Percentiles rank a stretch among this genome's conserved stretches.
Conservation (phyloP, 2,113 vertebrate species). For the Notiomystis cincta region DNA sequence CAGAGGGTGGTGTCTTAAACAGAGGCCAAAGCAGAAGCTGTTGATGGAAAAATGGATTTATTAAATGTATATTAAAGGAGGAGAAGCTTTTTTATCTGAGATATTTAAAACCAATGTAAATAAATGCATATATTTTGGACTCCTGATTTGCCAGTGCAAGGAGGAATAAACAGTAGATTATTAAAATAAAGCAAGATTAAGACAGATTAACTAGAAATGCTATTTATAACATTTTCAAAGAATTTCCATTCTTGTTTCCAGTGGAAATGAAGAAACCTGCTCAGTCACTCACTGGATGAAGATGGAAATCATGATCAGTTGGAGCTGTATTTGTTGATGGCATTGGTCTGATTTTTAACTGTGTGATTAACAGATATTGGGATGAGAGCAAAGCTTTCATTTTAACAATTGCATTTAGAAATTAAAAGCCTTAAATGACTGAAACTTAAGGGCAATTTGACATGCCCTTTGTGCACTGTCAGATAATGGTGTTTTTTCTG, state of each 20-base stretch:
- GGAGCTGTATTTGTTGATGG: neutral
- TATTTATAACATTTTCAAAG: neutral
- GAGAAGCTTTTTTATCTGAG: neutral
- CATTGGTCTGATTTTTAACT: neutral
- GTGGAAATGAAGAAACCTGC: neutral
- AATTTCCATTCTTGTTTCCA: neutral
- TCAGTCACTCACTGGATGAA: neutral
- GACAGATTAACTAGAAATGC: neutral
- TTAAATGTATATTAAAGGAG: neutral
- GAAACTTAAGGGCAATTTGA: conserved; percentile 7
- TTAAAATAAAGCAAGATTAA: neutral
- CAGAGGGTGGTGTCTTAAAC: neutral
- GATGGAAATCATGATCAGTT: neutral
- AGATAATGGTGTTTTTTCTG: neutral
- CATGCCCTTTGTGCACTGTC: neutral
- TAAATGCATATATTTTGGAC: neutral
- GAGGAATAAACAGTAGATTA: neutral
- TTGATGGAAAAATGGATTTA: neutral
- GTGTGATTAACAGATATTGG: neutral
- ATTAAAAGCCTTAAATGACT: conserved; percentile 23
- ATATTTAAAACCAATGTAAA: neutral
- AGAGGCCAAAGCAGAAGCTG: neutral
- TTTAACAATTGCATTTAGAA: conserved; percentile 23
- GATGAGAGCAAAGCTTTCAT: neutral
- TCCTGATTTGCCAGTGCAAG: neutral